phyloP scores from a whole-genome alignment of 2,113 vertebrate genomes.

The Antechinus stuartii region DNA sequence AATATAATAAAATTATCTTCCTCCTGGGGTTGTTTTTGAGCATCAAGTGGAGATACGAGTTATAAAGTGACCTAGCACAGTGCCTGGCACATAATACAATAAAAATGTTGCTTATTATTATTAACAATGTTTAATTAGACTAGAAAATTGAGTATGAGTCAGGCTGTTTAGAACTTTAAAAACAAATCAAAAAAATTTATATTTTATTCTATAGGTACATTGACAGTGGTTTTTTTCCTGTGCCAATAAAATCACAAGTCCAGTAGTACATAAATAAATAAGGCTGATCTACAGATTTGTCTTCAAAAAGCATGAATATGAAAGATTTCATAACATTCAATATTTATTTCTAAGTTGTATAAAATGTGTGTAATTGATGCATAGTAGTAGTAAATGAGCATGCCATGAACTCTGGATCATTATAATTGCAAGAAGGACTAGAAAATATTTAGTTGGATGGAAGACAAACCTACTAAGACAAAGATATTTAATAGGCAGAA shows the following conservation, averaged over 20 bases:
- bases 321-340: constrained; percentile 38
- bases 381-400: neutral
- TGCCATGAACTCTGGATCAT: neutral
- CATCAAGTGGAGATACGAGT: neutral
- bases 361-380: constrained; percentile 6
- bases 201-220: neutral
- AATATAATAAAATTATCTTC: neutral
- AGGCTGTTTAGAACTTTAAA: neutral
- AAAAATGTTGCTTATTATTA: neutral
- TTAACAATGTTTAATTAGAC: neutral
- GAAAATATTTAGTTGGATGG: constrained; percentile 3
- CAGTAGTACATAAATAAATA: neutral
- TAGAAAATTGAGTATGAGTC: neutral
- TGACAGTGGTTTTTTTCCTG: neutral
- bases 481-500: neutral
- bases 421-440: neutral
- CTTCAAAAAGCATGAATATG: neutral
- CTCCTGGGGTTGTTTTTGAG: neutral
- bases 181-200: neutral
- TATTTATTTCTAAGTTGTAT: constrained; percentile 16
- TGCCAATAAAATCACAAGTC: neutral
- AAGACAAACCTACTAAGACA: constrained; percentile 32
- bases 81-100: neutral
- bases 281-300: neutral
- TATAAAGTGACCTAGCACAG: neutral